Conservation (phyloP, 2,888 invertebrate species). For the Latheticus oryzae region DNA sequence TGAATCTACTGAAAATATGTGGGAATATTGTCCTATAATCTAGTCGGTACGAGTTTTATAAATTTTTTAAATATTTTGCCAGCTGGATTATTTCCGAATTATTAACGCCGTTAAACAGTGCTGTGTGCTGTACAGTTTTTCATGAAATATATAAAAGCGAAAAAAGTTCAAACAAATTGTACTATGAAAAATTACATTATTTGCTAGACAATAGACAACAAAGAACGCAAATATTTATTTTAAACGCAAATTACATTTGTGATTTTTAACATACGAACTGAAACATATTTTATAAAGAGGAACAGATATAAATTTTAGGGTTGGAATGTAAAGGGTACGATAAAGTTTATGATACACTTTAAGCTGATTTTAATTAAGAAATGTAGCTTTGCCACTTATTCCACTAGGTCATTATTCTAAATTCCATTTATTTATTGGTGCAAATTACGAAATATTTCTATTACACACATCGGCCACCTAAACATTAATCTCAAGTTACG, state of each 20-base stretch:
- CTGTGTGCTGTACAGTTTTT: constrained; percentile 18
- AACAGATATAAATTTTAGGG: constrained; percentile 37
- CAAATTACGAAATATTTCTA: constrained; percentile 29
- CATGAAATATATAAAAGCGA: constrained; percentile 12
- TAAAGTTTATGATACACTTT: constrained; percentile 43
- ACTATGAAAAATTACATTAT: too few species aligned
- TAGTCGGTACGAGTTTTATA: constrained; percentile 31
- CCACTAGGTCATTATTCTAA: constrained; percentile 33
- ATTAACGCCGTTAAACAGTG: constrained; percentile 34
- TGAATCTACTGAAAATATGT: constrained; percentile 35
- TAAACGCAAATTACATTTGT: too few species aligned
- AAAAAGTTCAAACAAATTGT: constrained; percentile 20
- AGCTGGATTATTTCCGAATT: constrained; percentile 33
- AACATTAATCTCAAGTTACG: constrained; percentile 20
- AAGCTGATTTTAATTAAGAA: constrained; percentile 43
- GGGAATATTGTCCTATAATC: constrained; percentile 35
- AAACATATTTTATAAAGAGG: constrained; percentile 18
- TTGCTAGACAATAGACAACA: constrained; percentile 2
- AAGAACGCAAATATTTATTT: constrained; percentile 28
- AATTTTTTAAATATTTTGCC: constrained; percentile 37
- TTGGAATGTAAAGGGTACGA: constrained; percentile 39
- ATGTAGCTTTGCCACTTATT: constrained; percentile 38
- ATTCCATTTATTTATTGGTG: constrained; percentile 36
- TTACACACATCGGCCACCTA: constrained; percentile 35
- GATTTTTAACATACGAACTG: too few species aligned